A percentile compares a stretch with the other conserved stretches of the same genome.
phyloP scores from a whole-genome alignment of 92 coral and sea anemone genomes.

The Porites divaricata region DNA sequence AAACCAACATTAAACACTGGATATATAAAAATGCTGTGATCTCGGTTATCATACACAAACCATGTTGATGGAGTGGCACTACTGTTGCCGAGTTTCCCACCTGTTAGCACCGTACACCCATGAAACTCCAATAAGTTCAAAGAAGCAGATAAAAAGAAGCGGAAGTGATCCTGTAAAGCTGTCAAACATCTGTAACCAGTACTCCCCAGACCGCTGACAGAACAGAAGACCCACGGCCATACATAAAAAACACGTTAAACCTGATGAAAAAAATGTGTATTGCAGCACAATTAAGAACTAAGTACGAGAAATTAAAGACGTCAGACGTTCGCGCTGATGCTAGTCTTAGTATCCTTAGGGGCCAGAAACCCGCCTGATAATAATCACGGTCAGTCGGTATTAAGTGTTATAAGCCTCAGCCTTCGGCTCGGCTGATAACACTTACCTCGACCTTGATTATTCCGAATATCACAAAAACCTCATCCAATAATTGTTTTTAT shows the following conservation, averaged over 20 bases:
- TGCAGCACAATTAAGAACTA: background rate
- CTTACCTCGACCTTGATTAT: no score
- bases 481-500: no score
- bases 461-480: no score
- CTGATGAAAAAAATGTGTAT: conserved; percentile 31
- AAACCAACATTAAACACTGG: no score
- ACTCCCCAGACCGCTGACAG: conserved; percentile 96
- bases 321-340: no score
- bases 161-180: conserved; percentile 81
- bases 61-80: background rate
- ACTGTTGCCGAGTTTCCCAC: conserved; percentile 20
- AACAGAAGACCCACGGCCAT: conserved; percentile 79
- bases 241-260: conserved; percentile 60
- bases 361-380: no score
- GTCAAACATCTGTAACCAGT: conserved; percentile 95
- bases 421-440: no score
- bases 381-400: no score
- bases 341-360: no score
- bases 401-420: no score
- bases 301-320: background rate
- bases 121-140: conserved; percentile 85
- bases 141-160: conserved; percentile 74
- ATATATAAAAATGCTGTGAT: no score
- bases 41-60: no score
- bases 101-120: conserved; percentile 88